phyloP scores from a whole-genome alignment of 2,113 vertebrate genomes.

The Spheniscus mendiculus region DNA sequence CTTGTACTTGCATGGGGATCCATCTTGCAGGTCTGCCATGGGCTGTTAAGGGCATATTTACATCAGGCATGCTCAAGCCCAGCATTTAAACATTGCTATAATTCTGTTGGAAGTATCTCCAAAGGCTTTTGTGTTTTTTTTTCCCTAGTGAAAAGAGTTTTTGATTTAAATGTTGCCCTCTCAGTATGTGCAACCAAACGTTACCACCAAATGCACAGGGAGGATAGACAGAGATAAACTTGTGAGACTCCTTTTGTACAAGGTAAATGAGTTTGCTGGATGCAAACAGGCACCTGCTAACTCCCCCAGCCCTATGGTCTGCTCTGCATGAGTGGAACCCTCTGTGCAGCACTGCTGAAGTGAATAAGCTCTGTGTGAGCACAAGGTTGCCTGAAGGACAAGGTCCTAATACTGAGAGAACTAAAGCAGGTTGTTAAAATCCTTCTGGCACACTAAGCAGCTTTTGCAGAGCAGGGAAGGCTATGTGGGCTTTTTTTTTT shows the following conservation, averaged over 20 bases:
- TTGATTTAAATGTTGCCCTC: neutral
- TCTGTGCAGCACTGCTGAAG: neutral
- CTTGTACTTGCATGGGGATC: neutral
- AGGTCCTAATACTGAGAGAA: neutral
- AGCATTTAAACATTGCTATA: neutral
- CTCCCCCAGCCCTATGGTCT: neutral
- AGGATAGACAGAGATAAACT: neutral
- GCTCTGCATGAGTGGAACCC: neutral
- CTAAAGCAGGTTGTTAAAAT: conserved; percentile 15
- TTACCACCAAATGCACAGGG: neutral
- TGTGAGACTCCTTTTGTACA: neutral
- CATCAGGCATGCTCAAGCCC: neutral
- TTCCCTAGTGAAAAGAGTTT: neutral
- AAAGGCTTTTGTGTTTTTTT: neutral
- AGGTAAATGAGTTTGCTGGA: neutral
- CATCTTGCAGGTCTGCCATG: neutral
- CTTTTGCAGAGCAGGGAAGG: conserved; percentile 2
- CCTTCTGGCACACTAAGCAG: conserved; percentile 15
- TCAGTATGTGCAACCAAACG: neutral
- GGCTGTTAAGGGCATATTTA: neutral
- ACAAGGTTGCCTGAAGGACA: conserved; percentile 13
- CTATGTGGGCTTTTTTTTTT: neutral
- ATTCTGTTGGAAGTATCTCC: neutral
- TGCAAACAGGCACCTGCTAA: neutral
- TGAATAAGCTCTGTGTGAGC: neutral